Evolutionary conservation across 1,140 invertebrate genomes (phyloP).

Genomic region (Anastrepha ludens): DNA sequence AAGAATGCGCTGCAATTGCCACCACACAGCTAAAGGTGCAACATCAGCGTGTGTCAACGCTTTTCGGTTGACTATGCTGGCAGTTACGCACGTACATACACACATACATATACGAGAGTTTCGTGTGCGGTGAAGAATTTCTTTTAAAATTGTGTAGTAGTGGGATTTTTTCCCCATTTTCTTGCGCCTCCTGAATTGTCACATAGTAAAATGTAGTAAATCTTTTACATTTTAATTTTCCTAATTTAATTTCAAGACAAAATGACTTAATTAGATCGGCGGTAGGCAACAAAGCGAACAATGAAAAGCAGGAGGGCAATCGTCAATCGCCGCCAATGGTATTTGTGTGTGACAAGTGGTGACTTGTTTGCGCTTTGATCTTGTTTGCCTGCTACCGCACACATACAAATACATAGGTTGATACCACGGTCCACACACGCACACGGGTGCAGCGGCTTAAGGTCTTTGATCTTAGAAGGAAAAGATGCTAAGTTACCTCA

Average conservation of each 20-base stretch:
- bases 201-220: background rate
- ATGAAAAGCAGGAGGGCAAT: background rate
- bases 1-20: slow-evolving; percentile 23
- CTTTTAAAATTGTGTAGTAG: background rate
- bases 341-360: slow-evolving; percentile 3
- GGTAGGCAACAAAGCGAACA: slow-evolving; percentile 28
- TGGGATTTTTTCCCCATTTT: background rate
- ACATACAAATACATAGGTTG: background rate
- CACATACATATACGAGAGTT: background rate
- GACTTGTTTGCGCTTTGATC: background rate
- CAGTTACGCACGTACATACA: background rate
- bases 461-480: background rate
- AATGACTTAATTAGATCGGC: slow-evolving; percentile 35
- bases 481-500: background rate
- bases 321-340: background rate
- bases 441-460: background rate
- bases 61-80: background rate
- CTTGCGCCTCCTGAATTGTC: background rate
- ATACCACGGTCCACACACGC: too few relatives aligned
- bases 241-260: slow-evolving; percentile 44
- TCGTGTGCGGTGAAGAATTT: background rate
- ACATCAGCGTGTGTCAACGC: slow-evolving; percentile 46
- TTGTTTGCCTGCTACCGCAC: background rate
- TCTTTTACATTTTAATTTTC: slow-evolving; percentile 29
- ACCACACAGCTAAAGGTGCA: slow-evolving; percentile 28